Conservation (phyloP, 2,797 vertebrate species). For the Cephalopachus bancanus region DNA sequence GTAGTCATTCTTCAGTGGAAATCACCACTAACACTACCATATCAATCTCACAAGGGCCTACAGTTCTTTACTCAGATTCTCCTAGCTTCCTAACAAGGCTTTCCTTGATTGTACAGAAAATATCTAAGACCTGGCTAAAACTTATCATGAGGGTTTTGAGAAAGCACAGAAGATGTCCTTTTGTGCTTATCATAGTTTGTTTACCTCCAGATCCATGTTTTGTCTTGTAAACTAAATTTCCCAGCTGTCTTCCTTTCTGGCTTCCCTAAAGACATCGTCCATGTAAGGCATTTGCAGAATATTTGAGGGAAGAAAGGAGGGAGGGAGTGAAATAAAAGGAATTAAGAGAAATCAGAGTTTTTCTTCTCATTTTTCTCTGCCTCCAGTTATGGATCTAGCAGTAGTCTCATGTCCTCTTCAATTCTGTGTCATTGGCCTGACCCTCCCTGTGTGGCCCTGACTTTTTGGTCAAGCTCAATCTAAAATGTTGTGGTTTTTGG, state of each 20-base stretch:
- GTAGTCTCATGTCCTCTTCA: background rate
- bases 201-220: background rate
- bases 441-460: background rate
- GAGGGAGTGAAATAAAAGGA: background rate
- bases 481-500: background rate
- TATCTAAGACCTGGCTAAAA: background rate
- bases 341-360: background rate
- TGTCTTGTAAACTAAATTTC: background rate
- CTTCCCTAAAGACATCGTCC: background rate
- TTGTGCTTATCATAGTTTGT: background rate
- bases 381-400: rapidly evolving
- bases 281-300: background rate
- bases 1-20: background rate
- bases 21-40: background rate
- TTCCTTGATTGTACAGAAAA: background rate
- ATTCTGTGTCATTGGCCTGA: background rate
- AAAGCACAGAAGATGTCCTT: background rate
- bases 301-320: background rate
- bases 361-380: background rate
- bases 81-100: background rate
- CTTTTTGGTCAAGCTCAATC: background rate
- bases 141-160: background rate
- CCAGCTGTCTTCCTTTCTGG: background rate
- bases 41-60: background rate
- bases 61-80: background rate